A percentile compares a stretch with the other conserved stretches of the same genome.
These are phyloP conservation scores for Catharus ustulatus DNA, from an alignment of 2,797 vertebrate species.

Conservation along the genomic window DNA sequence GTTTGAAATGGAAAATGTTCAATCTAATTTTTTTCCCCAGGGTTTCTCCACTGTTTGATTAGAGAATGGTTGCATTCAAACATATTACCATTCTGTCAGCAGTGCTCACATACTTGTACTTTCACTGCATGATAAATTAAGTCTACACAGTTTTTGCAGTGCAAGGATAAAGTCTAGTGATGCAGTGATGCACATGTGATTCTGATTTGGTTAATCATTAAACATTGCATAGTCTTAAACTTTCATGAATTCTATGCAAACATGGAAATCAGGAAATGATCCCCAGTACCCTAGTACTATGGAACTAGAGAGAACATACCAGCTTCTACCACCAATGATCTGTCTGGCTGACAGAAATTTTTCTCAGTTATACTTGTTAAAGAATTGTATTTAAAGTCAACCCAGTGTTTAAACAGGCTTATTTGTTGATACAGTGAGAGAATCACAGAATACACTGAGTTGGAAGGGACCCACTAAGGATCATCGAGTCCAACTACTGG, in stretches of 20 bases:
- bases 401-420: neutral
- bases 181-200: neutral
- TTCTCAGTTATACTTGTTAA: neutral
- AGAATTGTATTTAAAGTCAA: neutral
- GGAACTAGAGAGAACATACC: neutral
- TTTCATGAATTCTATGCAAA: neutral
- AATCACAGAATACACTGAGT: rapidly evolving
- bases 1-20: slow-evolving; percentile 50
- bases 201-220: slow-evolving; percentile 24
- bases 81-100: slow-evolving; percentile 38
- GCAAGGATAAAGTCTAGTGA: neutral
- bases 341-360: neutral
- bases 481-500: neutral
- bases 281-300: neutral
- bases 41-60: slow-evolving; percentile 52
- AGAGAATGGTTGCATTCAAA: slow-evolving; percentile 34
- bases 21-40: slow-evolving; percentile 31
- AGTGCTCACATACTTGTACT: neutral
- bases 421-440: neutral
- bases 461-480: neutral
- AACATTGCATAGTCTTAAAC: neutral
- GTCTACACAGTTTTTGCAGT: slow-evolving; percentile 31
- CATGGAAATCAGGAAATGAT: neutral
- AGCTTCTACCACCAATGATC: neutral
- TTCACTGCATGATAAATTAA: slow-evolving; percentile 48